Conservation (phyloP, 2,888 invertebrate genomes). For the Agrochola lychnidis region DNA sequence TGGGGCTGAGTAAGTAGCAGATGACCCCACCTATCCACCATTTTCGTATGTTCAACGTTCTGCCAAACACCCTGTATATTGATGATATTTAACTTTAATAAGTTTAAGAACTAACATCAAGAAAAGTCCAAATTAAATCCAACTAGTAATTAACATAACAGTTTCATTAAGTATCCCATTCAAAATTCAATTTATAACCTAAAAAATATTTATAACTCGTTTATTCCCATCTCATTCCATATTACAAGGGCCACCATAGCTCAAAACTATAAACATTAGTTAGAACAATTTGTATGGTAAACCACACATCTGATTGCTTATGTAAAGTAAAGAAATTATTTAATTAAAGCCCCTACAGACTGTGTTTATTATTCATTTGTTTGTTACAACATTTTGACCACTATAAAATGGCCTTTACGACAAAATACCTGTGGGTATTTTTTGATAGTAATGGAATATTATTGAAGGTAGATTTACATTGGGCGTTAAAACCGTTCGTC, state of each 20-base stretch:
- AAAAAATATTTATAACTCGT: slow-evolving; percentile 66
- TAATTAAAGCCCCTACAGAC: slow-evolving; percentile 80
- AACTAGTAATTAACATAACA: slow-evolving; percentile 41
- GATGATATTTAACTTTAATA: not conserved
- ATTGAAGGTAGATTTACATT: slow-evolving; percentile 54
- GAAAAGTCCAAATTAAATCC: slow-evolving; percentile 10
- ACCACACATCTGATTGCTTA: slow-evolving; percentile 59
- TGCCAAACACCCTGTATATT: no score
- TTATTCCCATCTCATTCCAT: slow-evolving; percentile 79
- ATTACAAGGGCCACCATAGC: slow-evolving; percentile 73
- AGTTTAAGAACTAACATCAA: not conserved
- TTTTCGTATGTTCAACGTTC: no score
- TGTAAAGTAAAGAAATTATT: slow-evolving; percentile 76
- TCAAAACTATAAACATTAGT: slow-evolving; percentile 75
- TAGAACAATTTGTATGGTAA: slow-evolving; percentile 82
- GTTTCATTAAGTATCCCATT: slow-evolving; percentile 54
- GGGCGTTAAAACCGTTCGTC: slow-evolving; percentile 67
- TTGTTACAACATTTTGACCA: slow-evolving; percentile 48
- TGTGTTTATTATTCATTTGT: slow-evolving; percentile 76
- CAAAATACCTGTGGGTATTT: not conserved
- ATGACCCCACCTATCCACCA: no score
- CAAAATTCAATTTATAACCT: slow-evolving; percentile 68
- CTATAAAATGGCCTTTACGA: not conserved
- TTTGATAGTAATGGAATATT: not conserved
- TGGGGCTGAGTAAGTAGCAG: no score